A percentile compares a stretch with the other conserved stretches of the same genome.
phyloP scores from a whole-genome alignment of 2,113 vertebrate species.

The Toxostoma redivivum region DNA sequence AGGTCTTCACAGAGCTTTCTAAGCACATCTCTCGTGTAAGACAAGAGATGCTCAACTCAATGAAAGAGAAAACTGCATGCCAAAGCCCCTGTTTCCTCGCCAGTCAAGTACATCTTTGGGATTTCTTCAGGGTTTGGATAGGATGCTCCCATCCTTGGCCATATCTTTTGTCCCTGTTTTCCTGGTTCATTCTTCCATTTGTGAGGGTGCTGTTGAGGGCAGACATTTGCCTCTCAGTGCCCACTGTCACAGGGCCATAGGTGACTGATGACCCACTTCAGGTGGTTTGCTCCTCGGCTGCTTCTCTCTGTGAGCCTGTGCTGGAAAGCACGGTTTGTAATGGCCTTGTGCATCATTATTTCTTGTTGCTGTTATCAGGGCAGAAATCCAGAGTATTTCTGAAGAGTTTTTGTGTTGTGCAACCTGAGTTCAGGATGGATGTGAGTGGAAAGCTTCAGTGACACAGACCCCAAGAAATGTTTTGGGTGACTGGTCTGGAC shows the following conservation, averaged over 20 bases:
- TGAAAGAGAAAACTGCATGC: background rate
- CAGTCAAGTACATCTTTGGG: background rate
- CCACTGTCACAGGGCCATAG: background rate
- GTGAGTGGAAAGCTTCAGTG: background rate
- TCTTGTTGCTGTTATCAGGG: background rate
- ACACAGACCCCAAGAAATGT: background rate
- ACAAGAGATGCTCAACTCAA: background rate
- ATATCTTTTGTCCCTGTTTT: background rate
- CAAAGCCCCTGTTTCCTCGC: background rate
- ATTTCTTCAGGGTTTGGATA: background rate
- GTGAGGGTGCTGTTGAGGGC: background rate
- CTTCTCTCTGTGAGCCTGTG: background rate
- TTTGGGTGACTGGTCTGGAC: fast-evolving
- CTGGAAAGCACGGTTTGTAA: background rate
- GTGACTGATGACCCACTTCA: background rate
- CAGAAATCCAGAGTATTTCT: background rate
- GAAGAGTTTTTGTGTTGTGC: background rate
- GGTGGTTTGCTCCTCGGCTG: background rate
- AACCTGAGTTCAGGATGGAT: background rate
- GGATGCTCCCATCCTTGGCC: background rate
- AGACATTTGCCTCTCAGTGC: background rate
- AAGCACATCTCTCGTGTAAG: background rate
- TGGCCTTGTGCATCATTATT: background rate
- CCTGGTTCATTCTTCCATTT: background rate
- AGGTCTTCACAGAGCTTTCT: background rate